Base-by-base conservation (phyloP, 2,888 invertebrate genomes). In the Hanleya hanleyi region DNA sequence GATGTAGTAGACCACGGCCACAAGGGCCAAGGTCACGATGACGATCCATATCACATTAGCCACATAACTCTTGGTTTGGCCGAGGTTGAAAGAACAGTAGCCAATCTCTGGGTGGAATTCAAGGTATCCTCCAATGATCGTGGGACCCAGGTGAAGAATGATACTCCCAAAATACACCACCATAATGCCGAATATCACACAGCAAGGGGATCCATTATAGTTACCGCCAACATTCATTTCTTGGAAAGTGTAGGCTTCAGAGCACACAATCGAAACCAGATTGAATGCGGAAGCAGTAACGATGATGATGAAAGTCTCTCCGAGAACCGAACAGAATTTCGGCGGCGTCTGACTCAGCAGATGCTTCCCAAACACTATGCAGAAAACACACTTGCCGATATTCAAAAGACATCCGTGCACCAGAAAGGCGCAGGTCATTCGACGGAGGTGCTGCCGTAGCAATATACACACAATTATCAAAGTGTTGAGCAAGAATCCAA, bases 211-310 rank as follows among this genome's bases (percentile, higher is more conserved):
- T 36, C 90, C 89, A 37, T 81, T 81, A 0, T 86, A 83, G 71
- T 87, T 85, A 0, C 86, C 84, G 7, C 87, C 86, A 26, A 86
- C 81, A 67, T 89, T 88, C 51, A 84, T 83, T 70, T 90, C 89
- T 29, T 88, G 87, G 75, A 90, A 89, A 3, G 88, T 86, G 78
- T 89, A 89, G 9, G 90, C 90, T 77, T 90, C 90, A 5, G 89
- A 87, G 70, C 89, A 90, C 26, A 90, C 86, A 87, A 90, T 90
- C n/a, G 90, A 90, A 15, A 90, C 86, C 81, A 90, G 86, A 77
- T 90, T 90, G 81, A 90, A 90, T 35, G 88, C 86, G 18, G 88
- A 88, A n/a, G 88, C 87, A 4, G 90, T 90, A 29, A 89, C 84
- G 5, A 90, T 81, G 65, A 90, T 84, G 69, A 90, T 88, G 80